These are phyloP conservation scores for Agraylea sexmaculata DNA, from an alignment of 1,140 invertebrate genomes.

Conservation along the genomic window DNA sequence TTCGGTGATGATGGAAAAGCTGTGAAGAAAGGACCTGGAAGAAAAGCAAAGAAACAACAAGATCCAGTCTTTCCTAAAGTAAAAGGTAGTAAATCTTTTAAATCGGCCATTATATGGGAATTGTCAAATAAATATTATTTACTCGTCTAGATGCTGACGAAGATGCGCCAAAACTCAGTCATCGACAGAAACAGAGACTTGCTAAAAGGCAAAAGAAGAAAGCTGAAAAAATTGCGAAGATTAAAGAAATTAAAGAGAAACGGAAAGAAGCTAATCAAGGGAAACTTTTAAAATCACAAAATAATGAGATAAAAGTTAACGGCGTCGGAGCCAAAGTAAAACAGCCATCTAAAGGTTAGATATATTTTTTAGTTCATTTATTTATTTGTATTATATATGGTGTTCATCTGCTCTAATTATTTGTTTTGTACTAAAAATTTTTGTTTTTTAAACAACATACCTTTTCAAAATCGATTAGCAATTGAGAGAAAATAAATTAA, in stretches of 20 bases:
- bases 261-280: slow-evolving; percentile 29
- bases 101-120: too few species aligned
- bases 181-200: slow-evolving; percentile 54
- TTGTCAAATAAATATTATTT: too few species aligned
- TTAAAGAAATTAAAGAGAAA: slow-evolving; percentile 36
- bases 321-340: slow-evolving; percentile 6
- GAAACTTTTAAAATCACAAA: slow-evolving; percentile 11
- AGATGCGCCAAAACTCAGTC: slow-evolving; percentile 46
- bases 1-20: slow-evolving; percentile 51
- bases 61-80: slow-evolving; percentile 59
- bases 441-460: too few species aligned
- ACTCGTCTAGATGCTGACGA: slow-evolving; percentile 27
- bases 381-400: too few species aligned
- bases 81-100: too few species aligned
- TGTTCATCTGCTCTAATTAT: too few species aligned
- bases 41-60: slow-evolving; percentile 74
- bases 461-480: too few species aligned
- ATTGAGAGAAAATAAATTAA: too few species aligned
- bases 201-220: slow-evolving; percentile 50
- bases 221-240: slow-evolving; percentile 32
- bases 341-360: too few species aligned
- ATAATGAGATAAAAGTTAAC: slow-evolving; percentile 17
- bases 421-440: too few species aligned
- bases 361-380: too few species aligned
- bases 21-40: slow-evolving; percentile 67